Evolutionary conservation across 2,888 invertebrate genomes (phyloP), one percentile per base, ranked within the genome.

Genomic region (Bruchidius siliquastri): DNA sequence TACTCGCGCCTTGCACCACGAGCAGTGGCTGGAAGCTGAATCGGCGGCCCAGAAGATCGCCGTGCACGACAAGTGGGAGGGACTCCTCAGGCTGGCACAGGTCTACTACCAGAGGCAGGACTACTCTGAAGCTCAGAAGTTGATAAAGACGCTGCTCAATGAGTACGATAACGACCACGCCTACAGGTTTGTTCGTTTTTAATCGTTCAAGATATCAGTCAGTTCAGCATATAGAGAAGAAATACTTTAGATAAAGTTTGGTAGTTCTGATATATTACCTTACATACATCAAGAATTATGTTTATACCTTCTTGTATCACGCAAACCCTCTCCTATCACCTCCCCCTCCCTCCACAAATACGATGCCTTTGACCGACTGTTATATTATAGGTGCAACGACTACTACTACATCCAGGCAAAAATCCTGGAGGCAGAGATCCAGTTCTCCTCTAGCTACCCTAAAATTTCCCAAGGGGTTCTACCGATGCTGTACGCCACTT

Each of bases 11-110:
- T 72, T 89, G 21, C 86, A 88, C 78, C 87, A 85, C 82, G 90
- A 91, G 74, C 90, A 92, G 82, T 93, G 92, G 91, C 89, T 90
- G 71, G 91, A 91, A 77, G 93, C 94, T 0, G 90, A 93, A 72
- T 89, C 90, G 77, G 90, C 91, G 69, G 92, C 94, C 76, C 88
- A 89, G 74, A 92, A 92, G 82, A 86, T 95, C 68, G 90, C 91
- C 68, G 89, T 92, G 0, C 87, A 92, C 0, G 91, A 93, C 81
- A 87, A 90, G 81, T 89, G 90, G 87, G 92, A 93, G 79, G 91
- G 93, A 76, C 90, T 91, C 77, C 85, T 92, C 13, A 86, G 88
- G 78, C 80, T 87, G 83, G 89, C 89, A 0, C 90, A 90, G 81
- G 87, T 90, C 85, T 88, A 88, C 81, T 89, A 89, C 76, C 83